Conservation (phyloP, 2,888 invertebrate species). For the Eupsilia transversa region DNA sequence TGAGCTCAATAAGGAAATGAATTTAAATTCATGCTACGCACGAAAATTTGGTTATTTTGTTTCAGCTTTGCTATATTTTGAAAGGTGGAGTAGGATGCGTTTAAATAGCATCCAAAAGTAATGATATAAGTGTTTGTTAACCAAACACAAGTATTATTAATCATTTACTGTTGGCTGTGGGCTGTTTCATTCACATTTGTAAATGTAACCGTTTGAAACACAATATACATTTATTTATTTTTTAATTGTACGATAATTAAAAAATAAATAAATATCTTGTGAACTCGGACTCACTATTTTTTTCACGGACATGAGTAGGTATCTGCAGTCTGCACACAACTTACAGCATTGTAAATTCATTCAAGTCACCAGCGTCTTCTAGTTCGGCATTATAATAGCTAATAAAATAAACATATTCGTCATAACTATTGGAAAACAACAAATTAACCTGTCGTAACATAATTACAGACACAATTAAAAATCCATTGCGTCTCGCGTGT, state of each 20-base stretch:
- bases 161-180: no score
- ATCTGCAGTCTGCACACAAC: not conserved
- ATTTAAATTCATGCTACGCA: slow-evolving; percentile 6
- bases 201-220: no score
- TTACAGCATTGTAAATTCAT: not conserved
- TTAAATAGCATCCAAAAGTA: not conserved
- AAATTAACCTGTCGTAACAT: no score
- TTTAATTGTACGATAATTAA: no score
- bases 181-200: no score
- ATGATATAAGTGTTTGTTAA: no score
- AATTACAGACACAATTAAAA: no score
- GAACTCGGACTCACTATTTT: not conserved
- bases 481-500: no score
- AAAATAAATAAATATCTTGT: no score
- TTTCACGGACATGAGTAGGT: not conserved
- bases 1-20: slow-evolving; percentile 32
- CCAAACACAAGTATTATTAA: no score
- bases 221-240: no score
- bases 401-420: not conserved
- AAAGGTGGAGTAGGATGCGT: not conserved
- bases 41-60: slow-evolving; percentile 7
- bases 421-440: not conserved
- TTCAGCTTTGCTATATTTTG: not conserved
- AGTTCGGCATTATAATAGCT: not conserved
- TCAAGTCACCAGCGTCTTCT: no score